Evolutionary conservation across 2,888 invertebrate species (phyloP).

Genomic region (Agrilus biguttatus): DNA sequence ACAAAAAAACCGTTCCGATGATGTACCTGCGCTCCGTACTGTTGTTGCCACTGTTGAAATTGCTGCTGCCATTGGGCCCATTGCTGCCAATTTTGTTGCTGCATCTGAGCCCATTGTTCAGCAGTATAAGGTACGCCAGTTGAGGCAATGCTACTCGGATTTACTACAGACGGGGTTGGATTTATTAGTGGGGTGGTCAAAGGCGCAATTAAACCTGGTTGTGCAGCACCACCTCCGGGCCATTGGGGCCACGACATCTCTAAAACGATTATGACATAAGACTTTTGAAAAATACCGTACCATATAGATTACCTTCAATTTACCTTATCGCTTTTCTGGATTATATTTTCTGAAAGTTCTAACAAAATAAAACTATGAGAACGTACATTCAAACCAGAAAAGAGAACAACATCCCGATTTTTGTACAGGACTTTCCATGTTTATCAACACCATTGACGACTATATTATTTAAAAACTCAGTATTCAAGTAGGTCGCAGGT

Average conservation of each 20-base stretch:
- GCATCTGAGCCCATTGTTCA: slow-evolving; percentile 54
- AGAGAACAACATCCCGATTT: no score
- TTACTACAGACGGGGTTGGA: slow-evolving; percentile 15
- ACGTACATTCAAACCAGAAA: no score
- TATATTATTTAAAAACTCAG: no score
- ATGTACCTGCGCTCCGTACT: slow-evolving; percentile 57
- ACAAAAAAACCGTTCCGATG: slow-evolving; percentile 1
- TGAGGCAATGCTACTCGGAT: slow-evolving; percentile 3
- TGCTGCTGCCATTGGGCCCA: slow-evolving; percentile 68
- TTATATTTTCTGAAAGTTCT: no score
- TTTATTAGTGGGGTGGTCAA: slow-evolving; percentile 12
- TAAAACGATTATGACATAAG: background rate
- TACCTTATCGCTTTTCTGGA: no score
- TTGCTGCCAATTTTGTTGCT: slow-evolving; percentile 59
- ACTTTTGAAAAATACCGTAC: no score
- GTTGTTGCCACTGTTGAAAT: slow-evolving; percentile 61
- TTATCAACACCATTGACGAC: no score
- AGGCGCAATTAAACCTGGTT: slow-evolving; percentile 7
- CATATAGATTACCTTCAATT: no score
- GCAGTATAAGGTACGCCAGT: slow-evolving; percentile 35
- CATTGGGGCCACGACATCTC: slow-evolving; percentile 29
- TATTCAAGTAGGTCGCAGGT: no score
- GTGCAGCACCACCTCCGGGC: slow-evolving; percentile 12
- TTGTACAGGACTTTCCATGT: no score
- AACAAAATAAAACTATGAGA: no score